Conservation (phyloP, 2,113 vertebrate species). For the Equus quagga region DNA sequence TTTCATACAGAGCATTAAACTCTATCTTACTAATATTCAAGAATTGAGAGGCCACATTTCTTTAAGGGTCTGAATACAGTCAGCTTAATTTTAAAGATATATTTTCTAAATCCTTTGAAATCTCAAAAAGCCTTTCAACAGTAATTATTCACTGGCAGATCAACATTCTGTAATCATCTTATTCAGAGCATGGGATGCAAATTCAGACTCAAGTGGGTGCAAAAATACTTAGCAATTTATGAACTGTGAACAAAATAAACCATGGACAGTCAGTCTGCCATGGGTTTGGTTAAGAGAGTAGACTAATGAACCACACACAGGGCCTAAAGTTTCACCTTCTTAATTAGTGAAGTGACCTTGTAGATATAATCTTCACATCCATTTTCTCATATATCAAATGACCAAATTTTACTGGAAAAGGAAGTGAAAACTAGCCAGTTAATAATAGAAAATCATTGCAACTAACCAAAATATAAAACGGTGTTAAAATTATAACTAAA, state of each 20-base stretch:
- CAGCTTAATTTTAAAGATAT: slow-evolving; percentile 53
- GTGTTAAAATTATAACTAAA: background rate
- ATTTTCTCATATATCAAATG: background rate
- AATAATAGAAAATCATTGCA: background rate
- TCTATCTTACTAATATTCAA: slow-evolving; percentile 40
- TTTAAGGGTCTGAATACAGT: slow-evolving; percentile 52
- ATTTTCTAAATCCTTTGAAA: slow-evolving; percentile 65
- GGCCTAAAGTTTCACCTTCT: background rate
- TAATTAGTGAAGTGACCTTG: slow-evolving; percentile 27
- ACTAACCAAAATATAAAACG: background rate
- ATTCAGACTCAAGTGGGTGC: slow-evolving; percentile 28
- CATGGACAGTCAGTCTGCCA: background rate
- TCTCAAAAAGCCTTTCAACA: slow-evolving; percentile 64
- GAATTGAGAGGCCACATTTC: background rate
- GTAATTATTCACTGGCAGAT: slow-evolving; percentile 64
- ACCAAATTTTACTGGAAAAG: background rate
- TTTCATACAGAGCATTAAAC: slow-evolving; percentile 28
- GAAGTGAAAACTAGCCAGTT: background rate
- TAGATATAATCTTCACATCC: background rate
- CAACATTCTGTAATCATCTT: slow-evolving; percentile 63
- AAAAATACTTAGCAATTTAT: slow-evolving; percentile 70
- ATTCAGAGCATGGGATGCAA: slow-evolving; percentile 59
- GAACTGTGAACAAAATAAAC: slow-evolving; percentile 64
- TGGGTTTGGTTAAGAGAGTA: background rate
- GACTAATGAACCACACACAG: background rate